A percentile compares a stretch with the other conserved stretches of the same genome.
Evolutionary conservation across 2,113 vertebrate genomes (phyloP).

Genomic region (Mirounga angustirostris): DNA sequence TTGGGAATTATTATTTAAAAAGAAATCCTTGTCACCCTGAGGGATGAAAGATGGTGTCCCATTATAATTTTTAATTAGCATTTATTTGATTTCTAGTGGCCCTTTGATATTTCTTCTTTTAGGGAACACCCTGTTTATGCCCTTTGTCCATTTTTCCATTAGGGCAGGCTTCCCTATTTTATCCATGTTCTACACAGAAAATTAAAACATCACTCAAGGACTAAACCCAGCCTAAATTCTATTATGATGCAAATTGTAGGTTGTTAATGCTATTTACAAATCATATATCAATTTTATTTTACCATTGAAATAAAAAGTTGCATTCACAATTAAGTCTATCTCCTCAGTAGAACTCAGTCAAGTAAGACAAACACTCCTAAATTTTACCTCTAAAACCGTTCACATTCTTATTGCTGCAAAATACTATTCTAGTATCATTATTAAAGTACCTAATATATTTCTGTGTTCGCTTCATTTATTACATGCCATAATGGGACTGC

Average conservation of each 20-base stretch:
- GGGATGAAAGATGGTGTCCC: neutral
- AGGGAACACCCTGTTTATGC: neutral
- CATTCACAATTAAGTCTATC: conserved; percentile 79
- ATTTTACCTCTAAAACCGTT: conserved; percentile 85
- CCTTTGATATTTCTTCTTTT: conserved; percentile 45
- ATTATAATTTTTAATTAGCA: conserved; percentile 58
- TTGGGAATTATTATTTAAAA: conserved; percentile 42
- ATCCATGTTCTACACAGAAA: conserved; percentile 79
- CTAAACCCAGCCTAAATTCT: conserved; percentile 87
- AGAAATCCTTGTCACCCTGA: conserved; percentile 50
- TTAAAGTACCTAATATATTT: conserved; percentile 88
- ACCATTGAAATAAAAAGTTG: conserved; percentile 83
- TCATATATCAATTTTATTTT: conserved; percentile 88
- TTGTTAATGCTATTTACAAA: conserved; percentile 88
- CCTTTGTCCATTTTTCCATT: conserved; percentile 32
- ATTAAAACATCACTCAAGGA: conserved; percentile 89
- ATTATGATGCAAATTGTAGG: conserved; percentile 89
- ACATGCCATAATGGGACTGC: conserved; percentile 86
- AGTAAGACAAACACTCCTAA: conserved; percentile 80
- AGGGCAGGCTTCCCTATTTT: conserved; percentile 49
- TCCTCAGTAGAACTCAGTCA: conserved; percentile 72
- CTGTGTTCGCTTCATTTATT: conserved; percentile 89
- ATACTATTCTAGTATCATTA: conserved; percentile 85
- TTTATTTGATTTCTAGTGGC: conserved; percentile 41
- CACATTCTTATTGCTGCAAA: conserved; percentile 79